Percentiles rank a stretch among this genome's conserved stretches.
phyloP scores from a whole-genome alignment of 1,140 invertebrate species.

The Drosophila obscura region DNA sequence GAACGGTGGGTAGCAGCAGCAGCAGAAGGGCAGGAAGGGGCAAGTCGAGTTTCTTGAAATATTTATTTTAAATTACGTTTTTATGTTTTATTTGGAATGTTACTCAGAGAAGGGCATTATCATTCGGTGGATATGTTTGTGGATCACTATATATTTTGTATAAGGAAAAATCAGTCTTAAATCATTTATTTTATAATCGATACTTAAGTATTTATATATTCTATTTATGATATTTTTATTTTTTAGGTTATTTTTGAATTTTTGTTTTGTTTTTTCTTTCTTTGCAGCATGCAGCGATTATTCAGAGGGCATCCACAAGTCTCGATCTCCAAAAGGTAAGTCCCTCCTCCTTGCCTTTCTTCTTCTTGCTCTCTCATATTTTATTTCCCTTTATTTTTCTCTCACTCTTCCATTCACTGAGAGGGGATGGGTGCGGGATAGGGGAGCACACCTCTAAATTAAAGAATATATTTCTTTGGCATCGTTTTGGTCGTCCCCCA shows the following conservation, averaged over 20 bases:
- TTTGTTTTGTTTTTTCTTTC: no score
- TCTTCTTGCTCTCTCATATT: conserved; percentile 27
- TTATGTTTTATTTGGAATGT: conserved; percentile 26
- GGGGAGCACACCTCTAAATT: conserved; percentile 60
- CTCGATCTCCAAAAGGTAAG: no score
- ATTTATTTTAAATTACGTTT: conserved; percentile 81
- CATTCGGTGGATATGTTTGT: background rate
- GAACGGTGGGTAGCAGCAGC: conserved; percentile 8
- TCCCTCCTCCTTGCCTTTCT: background rate
- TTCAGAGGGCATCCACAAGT: no score
- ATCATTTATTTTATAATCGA: no score
- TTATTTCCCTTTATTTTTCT: conserved; percentile 44
- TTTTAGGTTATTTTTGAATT: no score
- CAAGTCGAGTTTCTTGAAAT: conserved; percentile 70
- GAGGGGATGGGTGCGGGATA: conserved; percentile 40
- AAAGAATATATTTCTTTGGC: conserved; percentile 75
- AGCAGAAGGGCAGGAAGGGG: conserved; percentile 42
- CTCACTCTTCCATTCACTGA: conserved; percentile 30
- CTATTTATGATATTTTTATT: background rate
- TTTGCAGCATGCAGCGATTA: no score
- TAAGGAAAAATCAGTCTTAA: no score
- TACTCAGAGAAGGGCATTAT: no score
- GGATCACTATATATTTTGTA: no score
- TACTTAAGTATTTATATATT: no score
- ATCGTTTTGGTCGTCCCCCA: conserved; percentile 42